Evolutionary conservation across 2,113 vertebrate species (phyloP), one percentile per base, ranked within the genome.

Genomic region (Lepus americanus): DNA sequence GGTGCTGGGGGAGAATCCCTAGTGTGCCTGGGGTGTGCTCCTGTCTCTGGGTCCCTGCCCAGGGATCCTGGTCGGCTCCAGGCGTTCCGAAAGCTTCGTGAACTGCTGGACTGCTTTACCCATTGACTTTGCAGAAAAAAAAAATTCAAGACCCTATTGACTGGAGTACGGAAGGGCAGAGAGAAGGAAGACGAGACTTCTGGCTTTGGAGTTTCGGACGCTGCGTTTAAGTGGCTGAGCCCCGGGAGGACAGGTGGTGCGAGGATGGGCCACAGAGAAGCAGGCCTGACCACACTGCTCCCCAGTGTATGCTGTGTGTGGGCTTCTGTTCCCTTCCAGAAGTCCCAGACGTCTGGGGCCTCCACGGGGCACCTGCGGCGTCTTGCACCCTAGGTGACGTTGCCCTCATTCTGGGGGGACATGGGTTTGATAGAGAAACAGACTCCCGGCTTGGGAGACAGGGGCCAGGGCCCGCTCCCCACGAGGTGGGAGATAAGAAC

Each of bases 281-380:
- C 29, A 49, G 23, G 8, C 3, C 14, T 27, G 10, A 22, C 13
- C 2, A 22, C 19, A 13, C 0, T 12, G 69, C n/a, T n/a, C 44
- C 19, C 13, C 64, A 17, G 23, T 51, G 25, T 36, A 36, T 16
- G 19, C n/a, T 25, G 3, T 74, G 19, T 81, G 51, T 20, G 12
- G 61, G 17, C 14, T 22, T 2, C 5, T 3, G 10, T n/a, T 1
- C 33, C 9, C 4, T 51, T 59, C n/a, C 1, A 11, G 10, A 29
- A 63, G 27, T 6, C 5, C 5, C 6, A 14, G 39, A 23, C 77
- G 39, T 63, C 53, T 83, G 29, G 27, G 27, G 5, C 76, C 76
- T 69, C 31, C 2, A 63, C 51, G 31, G 51, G 51, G n/a, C 12
- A 4, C 20, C 17, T 13, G 17, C 12, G 16, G 14, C 79, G 33